A percentile compares a stretch with the other conserved stretches of the same genome.
Conservation (phyloP, 2,888 invertebrate species). For the Ashinkailepas kermadecensis region DNA sequence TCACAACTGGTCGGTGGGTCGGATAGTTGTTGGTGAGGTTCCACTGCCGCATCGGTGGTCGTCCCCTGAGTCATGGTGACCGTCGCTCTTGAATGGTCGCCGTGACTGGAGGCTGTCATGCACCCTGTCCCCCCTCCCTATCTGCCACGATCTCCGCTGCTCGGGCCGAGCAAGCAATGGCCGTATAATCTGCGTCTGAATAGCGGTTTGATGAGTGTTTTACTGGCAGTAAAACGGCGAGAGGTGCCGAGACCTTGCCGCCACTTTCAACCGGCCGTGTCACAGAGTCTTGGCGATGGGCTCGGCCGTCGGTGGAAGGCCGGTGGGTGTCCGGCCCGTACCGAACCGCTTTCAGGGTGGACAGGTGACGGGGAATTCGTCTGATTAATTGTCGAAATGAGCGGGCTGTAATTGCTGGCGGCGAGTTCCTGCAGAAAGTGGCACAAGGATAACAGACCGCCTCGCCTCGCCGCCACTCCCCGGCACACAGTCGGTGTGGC, state of each 20-base stretch:
- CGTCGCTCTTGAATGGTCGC: too few species aligned
- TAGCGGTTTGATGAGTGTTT: not conserved
- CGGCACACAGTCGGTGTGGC: not conserved
- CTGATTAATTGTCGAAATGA: constrained; percentile 5
- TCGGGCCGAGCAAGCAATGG: not conserved
- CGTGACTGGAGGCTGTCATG: too few species aligned
- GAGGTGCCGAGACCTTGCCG: not conserved
- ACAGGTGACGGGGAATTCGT: not conserved
- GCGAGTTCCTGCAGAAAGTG: not conserved
- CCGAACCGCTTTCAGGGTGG: not conserved
- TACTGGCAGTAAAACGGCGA: not conserved
- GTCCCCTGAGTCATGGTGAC: too few species aligned
- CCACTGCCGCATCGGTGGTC: too few species aligned
- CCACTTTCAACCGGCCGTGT: not conserved
- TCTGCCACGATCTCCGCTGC: not conserved
- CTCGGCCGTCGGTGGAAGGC: not conserved
- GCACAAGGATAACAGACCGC: not conserved
- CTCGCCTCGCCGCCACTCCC: not conserved
- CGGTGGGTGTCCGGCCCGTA: not conserved
- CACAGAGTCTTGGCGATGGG: not conserved
- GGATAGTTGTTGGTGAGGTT: too few species aligned
- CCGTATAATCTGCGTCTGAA: not conserved
- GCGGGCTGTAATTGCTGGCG: not conserved
- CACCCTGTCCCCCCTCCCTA: too few species aligned
- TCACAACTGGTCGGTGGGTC: too few species aligned